These are phyloP conservation scores for Carpatolechia fugitivella DNA, from an alignment of 2,888 invertebrate genomes.

Conservation along the genomic window DNA sequence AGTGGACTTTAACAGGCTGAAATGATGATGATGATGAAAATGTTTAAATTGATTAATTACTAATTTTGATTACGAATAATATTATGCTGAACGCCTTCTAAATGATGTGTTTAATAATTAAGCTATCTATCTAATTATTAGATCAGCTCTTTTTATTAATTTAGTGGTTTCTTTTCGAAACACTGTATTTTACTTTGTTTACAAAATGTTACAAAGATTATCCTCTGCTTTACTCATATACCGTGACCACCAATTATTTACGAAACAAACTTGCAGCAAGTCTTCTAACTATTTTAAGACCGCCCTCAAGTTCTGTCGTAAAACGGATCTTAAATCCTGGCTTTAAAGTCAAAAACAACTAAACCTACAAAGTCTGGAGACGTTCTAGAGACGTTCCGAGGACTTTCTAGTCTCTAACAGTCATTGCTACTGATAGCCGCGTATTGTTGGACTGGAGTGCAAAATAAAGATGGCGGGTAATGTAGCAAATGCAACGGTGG, in stretches of 20 bases:
- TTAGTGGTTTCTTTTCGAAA: too few species aligned
- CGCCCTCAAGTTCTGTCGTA: conserved; percentile 7
- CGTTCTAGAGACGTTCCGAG: background rate
- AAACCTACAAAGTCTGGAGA: conserved; percentile 13
- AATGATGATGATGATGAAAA: too few species aligned
- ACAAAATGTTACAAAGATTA: conserved; percentile 5
- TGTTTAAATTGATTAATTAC: too few species aligned
- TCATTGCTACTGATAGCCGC: conserved; percentile 9
- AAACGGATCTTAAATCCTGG: conserved; percentile 10
- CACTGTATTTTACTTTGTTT: background rate
- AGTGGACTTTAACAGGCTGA: too few species aligned
- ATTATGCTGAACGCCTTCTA: too few species aligned
- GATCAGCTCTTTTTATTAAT: too few species aligned
- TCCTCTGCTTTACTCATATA: background rate
- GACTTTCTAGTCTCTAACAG: conserved; percentile 10
- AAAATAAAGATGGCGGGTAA: conserved; percentile 42
- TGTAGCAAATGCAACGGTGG: conserved; percentile 38
- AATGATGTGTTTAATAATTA: too few species aligned
- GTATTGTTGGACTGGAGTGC: conserved; percentile 27
- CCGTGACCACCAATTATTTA: conserved; percentile 10
- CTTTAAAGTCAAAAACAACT: conserved; percentile 12
- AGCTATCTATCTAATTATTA: too few species aligned
- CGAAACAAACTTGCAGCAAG: conserved; percentile 8
- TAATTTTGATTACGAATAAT: too few species aligned
- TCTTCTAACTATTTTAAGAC: conserved; percentile 11